phyloP scores from a whole-genome alignment of 2,797 vertebrate species.

The Cossypha caffra region DNA sequence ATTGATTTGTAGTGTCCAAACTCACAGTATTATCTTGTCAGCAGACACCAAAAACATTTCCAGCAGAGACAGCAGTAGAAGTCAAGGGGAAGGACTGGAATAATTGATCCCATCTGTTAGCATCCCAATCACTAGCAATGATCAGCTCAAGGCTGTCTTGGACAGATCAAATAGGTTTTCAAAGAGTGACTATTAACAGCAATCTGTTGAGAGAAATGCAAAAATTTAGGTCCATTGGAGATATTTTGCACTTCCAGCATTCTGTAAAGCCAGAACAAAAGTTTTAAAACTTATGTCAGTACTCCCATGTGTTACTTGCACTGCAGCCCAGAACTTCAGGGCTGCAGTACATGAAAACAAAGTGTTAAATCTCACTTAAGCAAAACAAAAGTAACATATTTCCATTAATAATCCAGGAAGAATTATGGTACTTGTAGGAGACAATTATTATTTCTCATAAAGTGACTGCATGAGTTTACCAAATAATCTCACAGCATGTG shows the following conservation, averaged over 20 bases:
- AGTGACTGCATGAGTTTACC: neutral
- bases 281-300: neutral
- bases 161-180: neutral
- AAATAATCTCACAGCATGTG: rapidly evolving
- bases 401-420: neutral
- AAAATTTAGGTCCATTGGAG: neutral
- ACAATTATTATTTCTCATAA: neutral
- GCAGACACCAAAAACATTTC: neutral
- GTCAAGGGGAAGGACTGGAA: neutral
- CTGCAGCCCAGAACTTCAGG: neutral
- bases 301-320: neutral
- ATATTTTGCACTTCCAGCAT: neutral
- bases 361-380: neutral
- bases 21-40: neutral
- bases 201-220: neutral
- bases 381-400: neutral
- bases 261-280: neutral
- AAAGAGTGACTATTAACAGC: neutral
- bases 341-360: neutral
- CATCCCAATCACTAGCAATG: neutral
- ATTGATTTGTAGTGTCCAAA: neutral
- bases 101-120: neutral
- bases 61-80: neutral
- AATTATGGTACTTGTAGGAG: neutral
- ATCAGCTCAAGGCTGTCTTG: neutral